These are phyloP conservation scores for Vombatus ursinus DNA, from an alignment of 2,113 vertebrate genomes.

Conservation along the genomic window DNA sequence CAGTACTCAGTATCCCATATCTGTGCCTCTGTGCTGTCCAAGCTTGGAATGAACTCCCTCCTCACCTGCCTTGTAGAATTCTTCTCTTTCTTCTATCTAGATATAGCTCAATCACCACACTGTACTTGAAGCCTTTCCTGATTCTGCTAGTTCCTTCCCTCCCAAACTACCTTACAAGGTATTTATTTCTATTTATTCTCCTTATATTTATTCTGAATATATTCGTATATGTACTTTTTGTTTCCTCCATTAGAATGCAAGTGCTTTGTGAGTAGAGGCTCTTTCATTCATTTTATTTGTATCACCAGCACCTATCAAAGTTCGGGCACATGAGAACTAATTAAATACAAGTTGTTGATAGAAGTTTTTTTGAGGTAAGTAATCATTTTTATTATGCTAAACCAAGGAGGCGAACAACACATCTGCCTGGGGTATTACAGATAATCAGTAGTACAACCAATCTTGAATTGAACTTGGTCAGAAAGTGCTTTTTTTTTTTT, in stretches of 20 bases:
- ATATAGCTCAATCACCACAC: neutral
- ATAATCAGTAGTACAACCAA: neutral
- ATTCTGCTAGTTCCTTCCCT: neutral
- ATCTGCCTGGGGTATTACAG: neutral
- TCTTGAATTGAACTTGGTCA: neutral
- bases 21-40: neutral
- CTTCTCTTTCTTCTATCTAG: neutral
- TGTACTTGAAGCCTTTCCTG: neutral
- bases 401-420: neutral
- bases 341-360: neutral
- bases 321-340: neutral
- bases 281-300: neutral
- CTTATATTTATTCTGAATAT: neutral
- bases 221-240: neutral
- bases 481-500: too few species aligned
- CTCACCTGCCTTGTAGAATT: neutral
- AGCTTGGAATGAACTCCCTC: neutral
- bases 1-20: neutral
- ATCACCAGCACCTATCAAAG: neutral
- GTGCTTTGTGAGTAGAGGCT: neutral
- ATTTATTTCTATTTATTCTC: neutral
- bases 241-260: neutral
- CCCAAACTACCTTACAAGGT: neutral
- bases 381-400: constrained; percentile 7
- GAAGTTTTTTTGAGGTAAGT: constrained; percentile 9